Evolutionary conservation across 2,113 vertebrate genomes (phyloP).

Genomic region (Pygathrix nemaeus): DNA sequence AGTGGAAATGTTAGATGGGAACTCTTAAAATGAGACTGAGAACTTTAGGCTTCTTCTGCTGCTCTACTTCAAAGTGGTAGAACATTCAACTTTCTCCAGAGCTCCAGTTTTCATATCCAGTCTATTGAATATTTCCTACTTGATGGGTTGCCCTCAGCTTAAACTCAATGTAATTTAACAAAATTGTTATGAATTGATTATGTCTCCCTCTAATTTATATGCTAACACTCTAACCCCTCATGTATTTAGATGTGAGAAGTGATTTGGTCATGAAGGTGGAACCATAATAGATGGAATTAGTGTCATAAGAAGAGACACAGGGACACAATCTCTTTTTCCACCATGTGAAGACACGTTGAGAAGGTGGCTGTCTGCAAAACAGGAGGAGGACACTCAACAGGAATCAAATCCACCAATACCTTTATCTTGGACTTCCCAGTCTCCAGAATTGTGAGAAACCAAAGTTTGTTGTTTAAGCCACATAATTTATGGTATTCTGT

Average conservation of each 20-base stretch:
- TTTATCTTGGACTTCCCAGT: not conserved
- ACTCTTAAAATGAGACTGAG: not conserved
- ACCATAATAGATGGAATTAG: not conserved
- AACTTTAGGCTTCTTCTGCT: not conserved
- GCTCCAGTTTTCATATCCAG: not conserved
- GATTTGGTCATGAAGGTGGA: not conserved
- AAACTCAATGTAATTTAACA: not conserved
- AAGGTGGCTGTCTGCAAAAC: not conserved
- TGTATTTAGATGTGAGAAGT: not conserved
- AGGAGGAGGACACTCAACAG: not conserved
- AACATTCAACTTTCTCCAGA: not conserved
- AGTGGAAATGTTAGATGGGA: not conserved
- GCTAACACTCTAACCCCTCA: not conserved
- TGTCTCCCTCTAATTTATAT: not conserved
- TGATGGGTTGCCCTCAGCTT: not conserved
- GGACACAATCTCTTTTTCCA: not conserved
- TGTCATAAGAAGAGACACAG: not conserved
- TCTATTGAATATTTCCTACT: not conserved
- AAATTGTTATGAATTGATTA: not conserved
- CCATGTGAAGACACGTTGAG: not conserved
- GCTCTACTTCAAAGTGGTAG: not conserved
- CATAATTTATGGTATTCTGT: not conserved
- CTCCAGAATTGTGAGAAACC: not conserved
- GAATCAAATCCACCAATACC: not conserved
- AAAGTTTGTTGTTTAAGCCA: not conserved